A percentile compares a stretch with the other conserved stretches of the same genome.
Conservation (phyloP, 1,140 invertebrate species). For the Asobara japonica region DNA sequence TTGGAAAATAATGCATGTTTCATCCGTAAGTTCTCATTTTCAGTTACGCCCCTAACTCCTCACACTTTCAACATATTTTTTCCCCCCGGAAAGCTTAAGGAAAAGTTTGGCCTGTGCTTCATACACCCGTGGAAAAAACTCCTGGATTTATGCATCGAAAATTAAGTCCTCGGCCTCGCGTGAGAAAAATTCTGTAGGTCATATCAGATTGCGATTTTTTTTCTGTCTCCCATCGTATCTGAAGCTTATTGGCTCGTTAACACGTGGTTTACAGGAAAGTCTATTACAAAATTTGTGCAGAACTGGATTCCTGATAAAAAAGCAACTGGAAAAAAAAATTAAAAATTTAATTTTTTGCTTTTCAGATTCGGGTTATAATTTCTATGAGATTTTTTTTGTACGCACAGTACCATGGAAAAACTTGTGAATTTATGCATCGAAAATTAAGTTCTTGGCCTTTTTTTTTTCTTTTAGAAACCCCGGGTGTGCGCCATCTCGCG, state of each 20-base stretch:
- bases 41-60: conserved; percentile 15
- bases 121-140: background rate
- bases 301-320: too few relatives aligned
- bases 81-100: background rate
- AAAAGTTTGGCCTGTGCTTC: background rate
- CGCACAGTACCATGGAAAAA: background rate
- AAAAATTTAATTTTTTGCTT: too few relatives aligned
- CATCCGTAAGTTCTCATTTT: conserved; percentile 38
- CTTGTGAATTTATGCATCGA: conserved; percentile 38
- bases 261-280: too few relatives aligned
- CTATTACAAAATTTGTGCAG: too few relatives aligned
- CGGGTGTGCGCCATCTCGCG: too few relatives aligned
- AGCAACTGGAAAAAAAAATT: too few relatives aligned
- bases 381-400: too few relatives aligned
- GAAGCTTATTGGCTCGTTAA: too few relatives aligned
- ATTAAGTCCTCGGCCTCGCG: conserved; percentile 30
- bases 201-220: too few relatives aligned
- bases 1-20: conserved; percentile 11
- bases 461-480: background rate
- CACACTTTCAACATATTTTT: conserved; percentile 1
- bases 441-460: conserved; percentile 30
- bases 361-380: too few relatives aligned
- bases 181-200: too few relatives aligned
- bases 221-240: too few relatives aligned
- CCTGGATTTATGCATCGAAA: conserved; percentile 39